Evolutionary conservation across 2,888 invertebrate species (phyloP).

Genomic region (Agrotis exclamationis): DNA sequence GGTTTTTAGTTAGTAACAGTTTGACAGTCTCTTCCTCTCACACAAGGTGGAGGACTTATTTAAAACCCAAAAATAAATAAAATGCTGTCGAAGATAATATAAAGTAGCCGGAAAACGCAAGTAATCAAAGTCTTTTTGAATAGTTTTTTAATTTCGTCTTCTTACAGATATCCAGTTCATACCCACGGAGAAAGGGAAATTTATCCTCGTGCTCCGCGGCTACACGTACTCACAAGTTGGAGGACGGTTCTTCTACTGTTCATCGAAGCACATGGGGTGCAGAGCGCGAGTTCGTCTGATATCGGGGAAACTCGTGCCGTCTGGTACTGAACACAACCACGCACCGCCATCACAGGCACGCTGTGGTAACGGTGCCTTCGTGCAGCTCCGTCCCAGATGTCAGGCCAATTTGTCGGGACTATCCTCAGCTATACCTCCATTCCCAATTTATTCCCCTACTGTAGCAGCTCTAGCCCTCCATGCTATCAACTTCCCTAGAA

Average conservation of each 20-base stretch:
- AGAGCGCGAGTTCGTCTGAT: conserved; percentile 7
- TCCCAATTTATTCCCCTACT: conserved; percentile 77
- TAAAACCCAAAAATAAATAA: too few species aligned
- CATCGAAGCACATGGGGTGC: conserved; percentile 89
- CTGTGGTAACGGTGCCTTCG: conserved; percentile 87
- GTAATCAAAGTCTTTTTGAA: conserved; percentile 17
- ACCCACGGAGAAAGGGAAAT: too few species aligned
- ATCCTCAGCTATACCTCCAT: conserved; percentile 73
- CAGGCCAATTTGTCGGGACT: conserved; percentile 61
- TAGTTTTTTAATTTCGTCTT: conserved; percentile 58
- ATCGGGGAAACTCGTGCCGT: too few species aligned
- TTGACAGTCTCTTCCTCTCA: too few species aligned
- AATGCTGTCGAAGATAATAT: too few species aligned
- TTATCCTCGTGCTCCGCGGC: conserved; percentile 84
- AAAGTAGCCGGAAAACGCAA: too few species aligned
- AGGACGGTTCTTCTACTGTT: conserved; percentile 88
- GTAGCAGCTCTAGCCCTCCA: conserved; percentile 82
- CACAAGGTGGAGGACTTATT: too few species aligned
- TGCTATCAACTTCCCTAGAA: conserved; percentile 83
- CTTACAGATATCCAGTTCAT: too few species aligned
- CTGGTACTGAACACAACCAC: conserved; percentile 78
- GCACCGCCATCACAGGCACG: conserved; percentile 87
- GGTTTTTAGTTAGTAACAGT: too few species aligned
- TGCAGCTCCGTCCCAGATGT: conserved; percentile 84
- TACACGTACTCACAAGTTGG: conserved; percentile 89